Conservation (phyloP, 2,888 invertebrate species). For the Dynastes tityus region DNA sequence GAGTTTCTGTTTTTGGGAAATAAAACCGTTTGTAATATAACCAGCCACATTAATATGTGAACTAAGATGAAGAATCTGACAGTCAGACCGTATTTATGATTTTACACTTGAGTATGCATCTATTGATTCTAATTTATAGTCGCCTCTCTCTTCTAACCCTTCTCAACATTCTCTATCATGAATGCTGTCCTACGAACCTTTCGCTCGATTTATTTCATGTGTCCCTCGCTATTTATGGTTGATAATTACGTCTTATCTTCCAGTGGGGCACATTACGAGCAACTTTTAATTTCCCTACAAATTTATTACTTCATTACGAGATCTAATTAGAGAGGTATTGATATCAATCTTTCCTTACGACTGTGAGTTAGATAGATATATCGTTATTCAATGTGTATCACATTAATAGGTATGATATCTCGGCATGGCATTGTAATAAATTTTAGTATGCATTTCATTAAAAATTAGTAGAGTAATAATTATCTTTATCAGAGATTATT, state of each 20-base stretch:
- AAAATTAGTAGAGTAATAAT: too few relatives aligned
- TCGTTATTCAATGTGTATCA: background rate
- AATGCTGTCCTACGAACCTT: background rate
- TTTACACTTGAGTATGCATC: too few relatives aligned
- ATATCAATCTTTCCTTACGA: background rate
- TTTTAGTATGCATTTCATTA: background rate
- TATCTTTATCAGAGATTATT: too few relatives aligned
- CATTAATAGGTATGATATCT: background rate
- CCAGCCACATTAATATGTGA: too few relatives aligned
- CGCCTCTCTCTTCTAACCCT: background rate
- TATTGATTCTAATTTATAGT: too few relatives aligned
- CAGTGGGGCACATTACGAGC: background rate
- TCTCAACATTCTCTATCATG: background rate
- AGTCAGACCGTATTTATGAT: too few relatives aligned
- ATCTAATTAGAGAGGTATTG: constrained; percentile 19
- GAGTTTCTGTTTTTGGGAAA: too few relatives aligned
- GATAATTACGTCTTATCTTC: constrained; percentile 15
- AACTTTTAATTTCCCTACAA: constrained; percentile 12
- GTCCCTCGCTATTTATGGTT: constrained; percentile 24
- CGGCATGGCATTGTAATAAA: background rate
- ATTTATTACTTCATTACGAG: constrained; percentile 31
- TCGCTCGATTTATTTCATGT: constrained; percentile 8
- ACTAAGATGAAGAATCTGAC: too few relatives aligned
- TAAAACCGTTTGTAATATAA: too few relatives aligned
- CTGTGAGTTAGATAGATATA: background rate